Conservation (phyloP, 92 coral and sea anemone genomes). For the Meandrina meandrites region DNA sequence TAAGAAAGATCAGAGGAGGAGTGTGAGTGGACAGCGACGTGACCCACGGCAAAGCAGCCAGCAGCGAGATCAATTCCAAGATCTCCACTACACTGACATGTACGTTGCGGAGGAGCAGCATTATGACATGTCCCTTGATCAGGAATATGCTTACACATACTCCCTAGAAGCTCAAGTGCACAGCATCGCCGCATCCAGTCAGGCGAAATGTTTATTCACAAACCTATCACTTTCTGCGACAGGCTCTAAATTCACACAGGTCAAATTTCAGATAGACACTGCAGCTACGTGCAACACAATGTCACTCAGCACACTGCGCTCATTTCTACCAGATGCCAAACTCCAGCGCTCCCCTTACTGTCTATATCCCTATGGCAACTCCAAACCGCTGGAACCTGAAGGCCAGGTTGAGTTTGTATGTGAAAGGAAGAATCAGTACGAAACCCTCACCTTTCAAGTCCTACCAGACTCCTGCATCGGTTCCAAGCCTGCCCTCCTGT, state of each 20-base stretch:
- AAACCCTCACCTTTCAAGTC: constrained; percentile 44
- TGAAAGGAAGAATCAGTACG: constrained; percentile 33
- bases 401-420: constrained; percentile 54
- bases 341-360: constrained; percentile 29
- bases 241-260: constrained; percentile 43
- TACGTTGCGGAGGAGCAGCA: no score
- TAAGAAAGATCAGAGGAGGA: no score
- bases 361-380: constrained; percentile 56
- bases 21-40: no score
- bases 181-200: neutral
- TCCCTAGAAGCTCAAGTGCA: constrained; percentile 17
- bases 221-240: constrained; percentile 57
- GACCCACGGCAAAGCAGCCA: no score
- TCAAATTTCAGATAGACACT: constrained; percentile 63
- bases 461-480: constrained; percentile 41
- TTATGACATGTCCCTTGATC: constrained; percentile 31
- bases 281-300: constrained; percentile 69
- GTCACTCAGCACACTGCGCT: constrained; percentile 35
- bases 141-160: constrained; percentile 10
- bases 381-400: constrained; percentile 50
- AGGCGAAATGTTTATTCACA: constrained; percentile 44
- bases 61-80: no score
- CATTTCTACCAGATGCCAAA: constrained; percentile 30
- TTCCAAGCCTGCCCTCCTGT: constrained; percentile 52
- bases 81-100: constrained; percentile 15